These are phyloP conservation scores for Apodemus sylvaticus DNA, from an alignment of 2,113 vertebrate species.

Conservation along the genomic window DNA sequence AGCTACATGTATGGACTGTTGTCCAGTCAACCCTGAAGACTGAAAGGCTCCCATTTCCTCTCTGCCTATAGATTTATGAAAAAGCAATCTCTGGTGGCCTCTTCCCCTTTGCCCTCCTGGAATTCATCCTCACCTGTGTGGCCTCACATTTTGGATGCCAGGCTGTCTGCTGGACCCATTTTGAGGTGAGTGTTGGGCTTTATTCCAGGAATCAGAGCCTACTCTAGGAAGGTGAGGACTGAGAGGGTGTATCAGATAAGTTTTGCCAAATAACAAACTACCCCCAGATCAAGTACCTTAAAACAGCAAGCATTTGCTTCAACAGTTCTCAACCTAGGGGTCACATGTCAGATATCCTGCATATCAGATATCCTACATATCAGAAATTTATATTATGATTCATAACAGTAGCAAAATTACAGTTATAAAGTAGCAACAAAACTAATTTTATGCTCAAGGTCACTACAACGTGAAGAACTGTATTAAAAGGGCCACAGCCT, in stretches of 20 bases:
- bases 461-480: not conserved
- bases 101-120: conserved; percentile 19
- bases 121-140: conserved; percentile 48
- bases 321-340: not conserved
- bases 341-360: not conserved
- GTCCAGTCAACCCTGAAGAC: not conserved
- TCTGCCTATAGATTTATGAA: not conserved
- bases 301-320: not conserved
- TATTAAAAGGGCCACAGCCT: not conserved
- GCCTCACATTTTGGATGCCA: conserved; percentile 45
- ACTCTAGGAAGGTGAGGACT: not conserved
- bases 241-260: not conserved
- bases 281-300: not conserved
- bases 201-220: not conserved
- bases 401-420: not conserved
- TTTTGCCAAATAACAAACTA: not conserved
- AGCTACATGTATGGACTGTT: not conserved
- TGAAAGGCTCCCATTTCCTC: not conserved
- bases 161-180: not conserved
- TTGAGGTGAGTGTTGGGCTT: not conserved
- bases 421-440: not conserved
- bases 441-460: not conserved
- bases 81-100: not conserved
- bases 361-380: not conserved
- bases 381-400: not conserved